Conservation (phyloP, 37 sponge, comb jelly and placozoan genomes). For the Halichondria panicea region DNA sequence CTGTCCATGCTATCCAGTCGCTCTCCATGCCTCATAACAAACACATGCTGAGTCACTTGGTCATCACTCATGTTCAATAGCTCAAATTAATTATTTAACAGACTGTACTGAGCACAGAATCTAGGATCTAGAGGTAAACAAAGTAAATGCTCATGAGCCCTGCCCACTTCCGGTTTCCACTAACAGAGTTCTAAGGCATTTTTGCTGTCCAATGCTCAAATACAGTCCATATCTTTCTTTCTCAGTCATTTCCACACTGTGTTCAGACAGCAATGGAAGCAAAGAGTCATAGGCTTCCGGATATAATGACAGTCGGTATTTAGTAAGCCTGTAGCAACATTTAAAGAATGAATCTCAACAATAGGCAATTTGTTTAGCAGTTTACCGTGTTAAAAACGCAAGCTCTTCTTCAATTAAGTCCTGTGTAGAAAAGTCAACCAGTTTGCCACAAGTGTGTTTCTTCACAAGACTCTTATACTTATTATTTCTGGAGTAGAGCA, state of each 20-base stretch:
- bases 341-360: too few species aligned
- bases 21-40: conserved; percentile 57
- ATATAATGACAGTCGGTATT: not conserved
- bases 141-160: not conserved
- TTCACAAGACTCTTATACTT: too few species aligned
- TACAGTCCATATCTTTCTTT: conserved; percentile 13
- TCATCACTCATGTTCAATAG: not conserved
- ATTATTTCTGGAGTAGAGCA: too few species aligned
- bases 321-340: conserved; percentile 17
- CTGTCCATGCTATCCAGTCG: conserved; percentile 16
- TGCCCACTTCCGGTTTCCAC: not conserved
- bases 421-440: too few species aligned
- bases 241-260: not conserved
- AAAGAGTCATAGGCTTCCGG: conserved; percentile 3
- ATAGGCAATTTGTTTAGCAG: too few species aligned
- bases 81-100: not conserved
- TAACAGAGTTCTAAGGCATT: conserved; percentile 22
- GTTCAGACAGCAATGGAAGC: too few species aligned
- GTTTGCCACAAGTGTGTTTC: too few species aligned
- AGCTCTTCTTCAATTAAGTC: too few species aligned
- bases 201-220: conserved; percentile 39
- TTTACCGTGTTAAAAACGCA: too few species aligned
- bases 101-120: not conserved
- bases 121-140: not conserved
- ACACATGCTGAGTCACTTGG: conserved; percentile 14